Conservation (phyloP, 1,140 invertebrate genomes). For the Procambarus virginalis region DNA sequence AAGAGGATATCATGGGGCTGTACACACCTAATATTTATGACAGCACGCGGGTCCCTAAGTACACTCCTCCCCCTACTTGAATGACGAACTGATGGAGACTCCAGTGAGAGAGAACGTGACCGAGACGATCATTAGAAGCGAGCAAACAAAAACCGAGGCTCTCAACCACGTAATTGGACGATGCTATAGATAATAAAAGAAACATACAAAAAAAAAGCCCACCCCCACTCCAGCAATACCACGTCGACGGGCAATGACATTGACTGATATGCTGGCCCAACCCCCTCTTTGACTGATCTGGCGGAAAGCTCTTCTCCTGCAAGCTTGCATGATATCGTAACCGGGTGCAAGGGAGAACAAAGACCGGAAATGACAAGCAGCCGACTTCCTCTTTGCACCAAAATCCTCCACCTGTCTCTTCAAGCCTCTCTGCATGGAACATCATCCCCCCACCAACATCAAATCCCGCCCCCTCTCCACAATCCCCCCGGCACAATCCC, state of each 20-base stretch:
- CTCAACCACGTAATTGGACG: slow-evolving; percentile 21
- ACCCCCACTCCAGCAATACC: slow-evolving; percentile 3
- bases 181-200: no score
- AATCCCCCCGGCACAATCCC: not conserved
- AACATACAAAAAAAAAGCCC: slow-evolving; percentile 23
- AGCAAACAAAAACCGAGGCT: not conserved
- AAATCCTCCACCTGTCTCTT: slow-evolving; percentile 17
- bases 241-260: not conserved
- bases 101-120: slow-evolving; percentile 39
- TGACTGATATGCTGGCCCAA: slow-evolving; percentile 1
- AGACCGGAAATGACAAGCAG: slow-evolving; percentile 3
- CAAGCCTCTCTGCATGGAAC: not conserved
- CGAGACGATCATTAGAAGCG: slow-evolving; percentile 22
- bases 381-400: not conserved
- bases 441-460: not conserved
- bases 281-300: not conserved
- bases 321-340: slow-evolving; percentile 27
- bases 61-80: slow-evolving; percentile 27
- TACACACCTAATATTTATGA: slow-evolving; percentile 54
- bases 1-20: slow-evolving; percentile 10
- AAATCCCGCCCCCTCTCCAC: not conserved
- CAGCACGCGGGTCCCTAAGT: slow-evolving; percentile 8
- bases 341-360: slow-evolving; percentile 23
- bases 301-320: not conserved
- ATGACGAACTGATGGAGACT: slow-evolving; percentile 33